Conservation (phyloP, 2,888 invertebrate genomes). For the Petrophora chlorosata region DNA sequence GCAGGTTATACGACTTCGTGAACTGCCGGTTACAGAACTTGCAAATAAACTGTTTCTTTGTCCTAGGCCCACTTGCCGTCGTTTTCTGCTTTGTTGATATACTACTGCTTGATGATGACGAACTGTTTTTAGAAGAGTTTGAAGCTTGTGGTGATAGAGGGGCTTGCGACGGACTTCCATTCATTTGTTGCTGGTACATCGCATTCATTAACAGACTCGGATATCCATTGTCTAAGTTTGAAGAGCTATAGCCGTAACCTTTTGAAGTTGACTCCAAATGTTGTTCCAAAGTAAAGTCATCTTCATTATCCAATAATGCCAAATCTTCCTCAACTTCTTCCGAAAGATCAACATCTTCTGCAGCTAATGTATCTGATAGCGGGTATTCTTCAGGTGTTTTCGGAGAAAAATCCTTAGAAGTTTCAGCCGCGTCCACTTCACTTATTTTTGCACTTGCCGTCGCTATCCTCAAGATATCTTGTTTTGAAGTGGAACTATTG, state of each 20-base stretch:
- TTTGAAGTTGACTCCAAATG: slow-evolving; percentile 77
- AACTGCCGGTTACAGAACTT: slow-evolving; percentile 98
- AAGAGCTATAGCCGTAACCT: slow-evolving; percentile 74
- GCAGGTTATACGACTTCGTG: slow-evolving; percentile 98
- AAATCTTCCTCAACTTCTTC: slow-evolving; percentile 90
- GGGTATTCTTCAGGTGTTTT: slow-evolving; percentile 79
- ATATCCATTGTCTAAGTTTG: slow-evolving; percentile 87
- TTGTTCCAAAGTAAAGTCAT: slow-evolving; percentile 86
- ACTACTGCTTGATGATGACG: slow-evolving; percentile 74
- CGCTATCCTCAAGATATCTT: slow-evolving; percentile 87
- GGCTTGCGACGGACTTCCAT: slow-evolving; percentile 74
- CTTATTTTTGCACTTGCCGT: slow-evolving; percentile 81
- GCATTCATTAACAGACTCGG: slow-evolving; percentile 88
- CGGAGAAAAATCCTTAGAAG: slow-evolving; percentile 70
- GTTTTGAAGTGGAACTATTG: slow-evolving; percentile 78
- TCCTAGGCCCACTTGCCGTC: slow-evolving; percentile 87
- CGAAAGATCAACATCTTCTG: slow-evolving; percentile 86
- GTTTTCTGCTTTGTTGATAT: slow-evolving; percentile 77
- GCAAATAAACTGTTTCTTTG: slow-evolving; percentile 99
- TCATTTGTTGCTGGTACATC: slow-evolving; percentile 84
- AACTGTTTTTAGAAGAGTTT: slow-evolving; percentile 76
- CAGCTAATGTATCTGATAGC: slow-evolving; percentile 78
- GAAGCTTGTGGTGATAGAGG: slow-evolving; percentile 74
- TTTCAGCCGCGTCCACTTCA: slow-evolving; percentile 70
- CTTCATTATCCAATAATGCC: slow-evolving; percentile 89